These are phyloP conservation scores for Plutomurus gul DNA, from an alignment of 1,140 invertebrate species.

Conservation along the genomic window DNA sequence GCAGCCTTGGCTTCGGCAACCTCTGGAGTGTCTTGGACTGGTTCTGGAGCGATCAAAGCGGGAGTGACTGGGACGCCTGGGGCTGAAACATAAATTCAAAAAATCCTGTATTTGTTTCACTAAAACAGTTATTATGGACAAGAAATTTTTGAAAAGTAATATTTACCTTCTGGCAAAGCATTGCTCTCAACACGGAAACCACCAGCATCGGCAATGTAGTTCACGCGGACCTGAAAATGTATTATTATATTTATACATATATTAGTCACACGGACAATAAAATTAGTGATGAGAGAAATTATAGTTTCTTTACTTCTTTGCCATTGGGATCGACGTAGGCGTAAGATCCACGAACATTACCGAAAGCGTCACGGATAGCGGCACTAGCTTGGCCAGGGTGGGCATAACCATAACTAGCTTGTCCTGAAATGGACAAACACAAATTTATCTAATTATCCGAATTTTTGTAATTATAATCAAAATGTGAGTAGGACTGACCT, in stretches of 20 bases:
- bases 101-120: slow-evolving; percentile 14
- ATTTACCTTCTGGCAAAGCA: slow-evolving; percentile 57
- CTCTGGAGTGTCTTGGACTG: slow-evolving; percentile 55
- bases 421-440: not conserved
- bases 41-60: slow-evolving; percentile 31
- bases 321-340: slow-evolving; percentile 57
- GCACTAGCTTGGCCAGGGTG: slow-evolving; percentile 53
- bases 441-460: slow-evolving; percentile 9
- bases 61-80: slow-evolving; percentile 18
- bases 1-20: slow-evolving; percentile 53
- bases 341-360: slow-evolving; percentile 58
- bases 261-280: not conserved
- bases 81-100: slow-evolving; percentile 32
- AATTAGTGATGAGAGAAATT: not conserved
- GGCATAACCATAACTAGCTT: slow-evolving; percentile 53
- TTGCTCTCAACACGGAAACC: slow-evolving; percentile 64
- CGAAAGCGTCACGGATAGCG: slow-evolving; percentile 54
- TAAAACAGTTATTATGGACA: slow-evolving; percentile 49
- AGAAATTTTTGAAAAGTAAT: slow-evolving; percentile 55
- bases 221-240: slow-evolving; percentile 59
- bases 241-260: not conserved
- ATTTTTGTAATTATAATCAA: not conserved
- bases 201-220: slow-evolving; percentile 60
- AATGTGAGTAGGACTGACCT: not conserved
- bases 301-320: not conserved